Conservation (phyloP, 2,888 invertebrate species). For the Apoderus coryli region DNA sequence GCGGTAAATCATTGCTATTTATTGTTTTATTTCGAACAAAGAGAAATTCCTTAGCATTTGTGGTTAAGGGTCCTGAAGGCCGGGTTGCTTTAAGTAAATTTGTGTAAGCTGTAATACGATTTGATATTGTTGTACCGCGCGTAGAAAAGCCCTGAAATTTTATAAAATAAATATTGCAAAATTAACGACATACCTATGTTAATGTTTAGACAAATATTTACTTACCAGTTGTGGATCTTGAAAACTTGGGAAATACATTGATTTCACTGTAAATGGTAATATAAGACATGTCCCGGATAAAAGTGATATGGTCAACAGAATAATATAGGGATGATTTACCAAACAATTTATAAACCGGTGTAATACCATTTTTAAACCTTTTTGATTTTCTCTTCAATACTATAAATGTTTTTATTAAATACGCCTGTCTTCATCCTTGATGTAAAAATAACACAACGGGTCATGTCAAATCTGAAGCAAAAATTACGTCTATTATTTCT, state of each 20-base stretch:
- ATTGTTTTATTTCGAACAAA: conserved; percentile 14
- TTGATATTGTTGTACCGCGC: conserved; percentile 70
- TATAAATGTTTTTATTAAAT: too few relatives aligned
- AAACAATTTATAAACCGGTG: conserved; percentile 49
- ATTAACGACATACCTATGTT: too few relatives aligned
- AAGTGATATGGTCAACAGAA: conserved; percentile 45
- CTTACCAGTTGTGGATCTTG: conserved; percentile 69
- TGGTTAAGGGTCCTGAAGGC: conserved; percentile 51
- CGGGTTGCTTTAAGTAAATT: conserved; percentile 66
- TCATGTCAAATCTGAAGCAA: too few relatives aligned
- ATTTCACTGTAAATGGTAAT: conserved; percentile 45
- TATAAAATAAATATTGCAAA: too few relatives aligned
- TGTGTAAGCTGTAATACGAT: conserved; percentile 69
- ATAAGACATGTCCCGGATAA: conserved; percentile 51
- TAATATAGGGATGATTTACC: conserved; percentile 51
- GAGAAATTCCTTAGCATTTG: conserved; percentile 54
- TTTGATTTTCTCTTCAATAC: too few relatives aligned
- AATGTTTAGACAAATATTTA: too few relatives aligned
- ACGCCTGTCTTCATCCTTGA: too few relatives aligned
- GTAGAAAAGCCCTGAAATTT: conserved; percentile 80
- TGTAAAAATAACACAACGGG: too few relatives aligned
- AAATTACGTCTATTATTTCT: too few relatives aligned
- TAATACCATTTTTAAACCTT: too few relatives aligned
- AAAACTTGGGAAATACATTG: conserved; percentile 60
- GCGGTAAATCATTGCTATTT: conserved; percentile 13